Conservation (phyloP, 2,113 vertebrate species). For the Parotia lawesii region DNA sequence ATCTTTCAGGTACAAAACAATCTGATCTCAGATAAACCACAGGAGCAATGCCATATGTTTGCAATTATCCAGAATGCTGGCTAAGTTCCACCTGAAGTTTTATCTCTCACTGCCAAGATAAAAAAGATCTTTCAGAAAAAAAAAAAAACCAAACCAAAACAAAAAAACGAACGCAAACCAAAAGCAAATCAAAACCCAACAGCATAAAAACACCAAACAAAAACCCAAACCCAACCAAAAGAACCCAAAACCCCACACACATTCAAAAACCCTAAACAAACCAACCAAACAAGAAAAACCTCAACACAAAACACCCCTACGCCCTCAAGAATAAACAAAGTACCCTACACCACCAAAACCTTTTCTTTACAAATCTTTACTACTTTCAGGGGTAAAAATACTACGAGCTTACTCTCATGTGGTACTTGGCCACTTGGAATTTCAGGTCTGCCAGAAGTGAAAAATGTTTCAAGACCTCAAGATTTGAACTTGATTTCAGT, state of each 20-base stretch:
- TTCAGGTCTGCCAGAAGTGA: background rate
- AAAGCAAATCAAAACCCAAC: background rate
- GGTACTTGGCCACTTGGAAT: background rate
- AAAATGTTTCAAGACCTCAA: background rate
- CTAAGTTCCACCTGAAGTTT: background rate
- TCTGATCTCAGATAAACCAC: background rate
- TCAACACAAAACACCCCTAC: background rate
- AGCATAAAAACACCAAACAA: background rate
- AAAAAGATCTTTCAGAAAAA: background rate
- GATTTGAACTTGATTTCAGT: background rate
- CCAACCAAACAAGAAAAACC: background rate
- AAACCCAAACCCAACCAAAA: background rate
- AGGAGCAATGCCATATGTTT: background rate
- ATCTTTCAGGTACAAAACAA: background rate
- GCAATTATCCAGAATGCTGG: background rate
- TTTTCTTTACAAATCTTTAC: background rate
- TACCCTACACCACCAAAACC: rapidly evolving
- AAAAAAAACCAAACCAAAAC: background rate
- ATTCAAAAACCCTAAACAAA: background rate
- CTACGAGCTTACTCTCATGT: background rate
- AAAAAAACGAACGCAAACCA: rapidly evolving
- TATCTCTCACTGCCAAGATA: background rate
- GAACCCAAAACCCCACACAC: rapidly evolving
- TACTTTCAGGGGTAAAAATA: background rate
- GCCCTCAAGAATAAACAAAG: background rate